These are phyloP conservation scores for Latheticus oryzae DNA, from an alignment of 2,888 invertebrate genomes.

Conservation along the genomic window DNA sequence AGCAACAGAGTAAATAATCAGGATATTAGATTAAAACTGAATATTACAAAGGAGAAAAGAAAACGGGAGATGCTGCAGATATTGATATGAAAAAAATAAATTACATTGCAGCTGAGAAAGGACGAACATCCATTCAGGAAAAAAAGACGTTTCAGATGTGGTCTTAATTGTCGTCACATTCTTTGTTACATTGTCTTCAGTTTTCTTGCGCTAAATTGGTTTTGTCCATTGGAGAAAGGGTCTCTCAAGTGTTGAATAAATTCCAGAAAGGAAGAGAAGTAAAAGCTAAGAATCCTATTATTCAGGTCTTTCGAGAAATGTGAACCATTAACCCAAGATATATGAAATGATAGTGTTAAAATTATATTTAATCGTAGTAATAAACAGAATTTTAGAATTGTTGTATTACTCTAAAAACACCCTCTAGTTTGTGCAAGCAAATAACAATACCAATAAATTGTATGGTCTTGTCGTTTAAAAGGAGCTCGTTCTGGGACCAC, in stretches of 20 bases:
- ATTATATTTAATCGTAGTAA: neutral
- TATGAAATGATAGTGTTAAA: no score
- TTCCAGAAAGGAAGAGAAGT: conserved; percentile 1
- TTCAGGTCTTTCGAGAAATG: no score
- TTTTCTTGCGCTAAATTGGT: conserved; percentile 40
- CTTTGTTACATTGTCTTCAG: conserved; percentile 36
- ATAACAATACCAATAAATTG: conserved; percentile 20
- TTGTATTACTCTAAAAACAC: conserved; percentile 2
- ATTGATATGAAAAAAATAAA: conserved; percentile 5
- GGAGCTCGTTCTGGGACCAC: conserved; percentile 10
- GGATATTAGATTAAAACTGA: no score
- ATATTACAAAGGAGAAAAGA: no score
- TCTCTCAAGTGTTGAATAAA: conserved; percentile 8
- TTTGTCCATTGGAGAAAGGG: conserved; percentile 27
- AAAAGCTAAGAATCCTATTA: no score
- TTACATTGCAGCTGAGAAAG: neutral
- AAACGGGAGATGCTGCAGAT: no score
- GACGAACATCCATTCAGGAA: no score
- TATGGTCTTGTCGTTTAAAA: conserved; percentile 4
- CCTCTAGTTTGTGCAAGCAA: conserved; percentile 11
- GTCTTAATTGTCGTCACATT: conserved; percentile 45
- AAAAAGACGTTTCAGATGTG: conserved; percentile 13
- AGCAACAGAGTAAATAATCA: no score
- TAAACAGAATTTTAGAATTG: conserved; percentile 11
- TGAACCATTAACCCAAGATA: no score